Percentiles rank a stretch among this genome's conserved stretches.
phyloP scores from a whole-genome alignment of 2,888 invertebrate species.

The Agonopterix heracliana region DNA sequence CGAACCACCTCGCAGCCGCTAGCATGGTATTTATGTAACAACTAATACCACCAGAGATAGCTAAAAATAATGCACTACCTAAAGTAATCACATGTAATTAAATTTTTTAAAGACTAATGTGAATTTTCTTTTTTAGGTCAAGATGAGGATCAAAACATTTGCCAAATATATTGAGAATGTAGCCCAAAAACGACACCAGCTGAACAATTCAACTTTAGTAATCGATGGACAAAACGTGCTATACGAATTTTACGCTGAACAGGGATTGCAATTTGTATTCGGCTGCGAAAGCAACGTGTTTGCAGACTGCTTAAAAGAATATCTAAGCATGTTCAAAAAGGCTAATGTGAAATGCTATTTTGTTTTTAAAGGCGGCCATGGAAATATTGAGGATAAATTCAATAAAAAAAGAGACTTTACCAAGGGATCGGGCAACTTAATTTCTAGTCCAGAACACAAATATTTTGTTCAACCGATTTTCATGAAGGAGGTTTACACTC shows the following conservation, averaged over 20 bases:
- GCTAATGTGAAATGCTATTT: slow-evolving; percentile 34
- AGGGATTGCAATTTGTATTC: slow-evolving; percentile 16
- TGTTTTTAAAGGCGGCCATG: slow-evolving; percentile 35
- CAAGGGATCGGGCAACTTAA: neutral
- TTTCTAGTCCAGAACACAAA: neutral
- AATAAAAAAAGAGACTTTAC: neutral
- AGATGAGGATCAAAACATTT: slow-evolving; percentile 15
- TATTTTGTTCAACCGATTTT: slow-evolving; percentile 20
- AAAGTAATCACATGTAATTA: too few relatives aligned
- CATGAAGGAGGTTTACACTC: slow-evolving; percentile 21
- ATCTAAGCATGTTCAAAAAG: slow-evolving; percentile 25
- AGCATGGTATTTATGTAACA: too few relatives aligned
- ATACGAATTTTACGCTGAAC: slow-evolving; percentile 20
- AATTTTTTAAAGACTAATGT: too few relatives aligned
- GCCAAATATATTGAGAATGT: neutral
- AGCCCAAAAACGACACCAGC: slow-evolving; percentile 2
- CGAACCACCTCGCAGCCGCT: too few relatives aligned
- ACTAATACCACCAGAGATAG: too few relatives aligned
- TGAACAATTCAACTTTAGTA: slow-evolving; percentile 30
- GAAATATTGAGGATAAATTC: slow-evolving; percentile 15
- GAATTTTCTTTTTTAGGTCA: neutral
- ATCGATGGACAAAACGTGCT: slow-evolving; percentile 37
- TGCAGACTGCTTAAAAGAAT: slow-evolving; percentile 21
- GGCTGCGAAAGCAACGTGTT: slow-evolving; percentile 35
- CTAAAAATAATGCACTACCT: too few relatives aligned